A percentile compares a stretch with the other conserved stretches of the same genome.
These are phyloP conservation scores for Cantharis flavilabris DNA, from an alignment of 2,888 invertebrate species.

Conservation along the genomic window DNA sequence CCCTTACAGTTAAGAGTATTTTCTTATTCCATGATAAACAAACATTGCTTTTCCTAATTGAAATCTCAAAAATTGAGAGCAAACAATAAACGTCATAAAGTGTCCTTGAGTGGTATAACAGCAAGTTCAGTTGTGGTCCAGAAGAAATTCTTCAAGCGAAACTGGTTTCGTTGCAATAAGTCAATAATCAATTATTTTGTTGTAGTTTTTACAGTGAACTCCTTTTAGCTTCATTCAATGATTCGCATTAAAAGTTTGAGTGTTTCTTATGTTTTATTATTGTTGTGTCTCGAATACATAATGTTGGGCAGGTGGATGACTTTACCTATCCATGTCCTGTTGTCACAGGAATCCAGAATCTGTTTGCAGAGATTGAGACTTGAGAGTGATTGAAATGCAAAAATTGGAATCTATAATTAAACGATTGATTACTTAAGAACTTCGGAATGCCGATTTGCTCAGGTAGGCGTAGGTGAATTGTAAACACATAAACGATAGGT, in stretches of 20 bases:
- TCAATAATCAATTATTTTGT: constrained; percentile 21
- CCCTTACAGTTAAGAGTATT: too few relatives aligned
- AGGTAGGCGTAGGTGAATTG: background rate
- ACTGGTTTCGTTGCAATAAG: constrained; percentile 17
- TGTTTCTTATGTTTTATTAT: constrained; percentile 7
- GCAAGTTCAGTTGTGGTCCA: constrained; percentile 13
- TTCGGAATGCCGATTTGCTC: background rate
- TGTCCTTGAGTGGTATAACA: constrained; percentile 14
- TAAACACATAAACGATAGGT: constrained; percentile 1
- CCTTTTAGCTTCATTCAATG: constrained; percentile 20
- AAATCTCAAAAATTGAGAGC: background rate
- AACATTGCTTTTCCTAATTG: background rate
- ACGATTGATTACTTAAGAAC: background rate
- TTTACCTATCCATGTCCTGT: background rate
- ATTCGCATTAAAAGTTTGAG: constrained; percentile 15
- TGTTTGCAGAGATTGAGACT: background rate
- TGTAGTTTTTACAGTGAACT: constrained; percentile 16
- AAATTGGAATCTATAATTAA: background rate
- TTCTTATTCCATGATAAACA: background rate
- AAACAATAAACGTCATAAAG: constrained; percentile 3
- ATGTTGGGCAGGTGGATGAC: background rate
- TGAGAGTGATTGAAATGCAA: too few relatives aligned
- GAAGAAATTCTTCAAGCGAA: constrained; percentile 16
- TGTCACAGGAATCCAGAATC: background rate
- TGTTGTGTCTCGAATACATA: constrained; percentile 1